Conservation (phyloP, 2,797 vertebrate species). For the Erpetoichthys calabaricus region DNA sequence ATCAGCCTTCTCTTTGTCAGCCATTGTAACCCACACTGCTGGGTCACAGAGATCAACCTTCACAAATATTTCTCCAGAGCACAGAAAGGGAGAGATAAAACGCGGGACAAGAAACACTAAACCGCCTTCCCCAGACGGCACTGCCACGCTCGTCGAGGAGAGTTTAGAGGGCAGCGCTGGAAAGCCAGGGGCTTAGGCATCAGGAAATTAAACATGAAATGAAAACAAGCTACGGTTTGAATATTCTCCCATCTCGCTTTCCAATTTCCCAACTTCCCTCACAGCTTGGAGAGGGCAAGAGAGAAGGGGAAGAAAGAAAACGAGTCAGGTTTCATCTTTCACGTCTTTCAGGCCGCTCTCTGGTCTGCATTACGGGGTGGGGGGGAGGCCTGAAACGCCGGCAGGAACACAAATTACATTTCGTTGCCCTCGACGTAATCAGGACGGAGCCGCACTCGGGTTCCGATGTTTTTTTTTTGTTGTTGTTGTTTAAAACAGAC, state of each 20-base stretch:
- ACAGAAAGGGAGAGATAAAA: too few species aligned
- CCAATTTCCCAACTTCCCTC: constrained; percentile 51
- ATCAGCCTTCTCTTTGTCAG: too few species aligned
- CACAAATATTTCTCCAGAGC: too few species aligned
- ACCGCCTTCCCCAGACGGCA: constrained; percentile 14
- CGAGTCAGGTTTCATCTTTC: constrained; percentile 1
- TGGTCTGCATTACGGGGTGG: background rate
- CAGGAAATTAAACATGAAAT: constrained; percentile 98
- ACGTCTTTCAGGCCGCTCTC: background rate
- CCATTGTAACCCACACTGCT: too few species aligned
- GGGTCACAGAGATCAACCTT: too few species aligned
- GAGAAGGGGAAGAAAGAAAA: constrained; percentile 11
- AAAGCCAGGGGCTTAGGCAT: constrained; percentile 67
- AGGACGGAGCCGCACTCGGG: too few species aligned
- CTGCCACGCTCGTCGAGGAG: constrained; percentile 25
- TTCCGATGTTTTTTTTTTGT: too few species aligned
- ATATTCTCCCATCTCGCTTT: constrained; percentile 64
- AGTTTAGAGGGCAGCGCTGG: constrained; percentile 47
- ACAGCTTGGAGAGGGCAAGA: constrained; percentile 20
- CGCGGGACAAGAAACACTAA: constrained; percentile 33
- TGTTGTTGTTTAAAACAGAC: too few species aligned
- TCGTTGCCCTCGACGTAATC: too few species aligned
- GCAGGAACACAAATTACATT: too few species aligned
- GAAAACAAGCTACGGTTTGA: constrained; percentile 75
- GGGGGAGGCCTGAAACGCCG: too few species aligned